These are phyloP conservation scores for Acrobasis repandana DNA, from an alignment of 2,888 invertebrate species.

Conservation along the genomic window DNA sequence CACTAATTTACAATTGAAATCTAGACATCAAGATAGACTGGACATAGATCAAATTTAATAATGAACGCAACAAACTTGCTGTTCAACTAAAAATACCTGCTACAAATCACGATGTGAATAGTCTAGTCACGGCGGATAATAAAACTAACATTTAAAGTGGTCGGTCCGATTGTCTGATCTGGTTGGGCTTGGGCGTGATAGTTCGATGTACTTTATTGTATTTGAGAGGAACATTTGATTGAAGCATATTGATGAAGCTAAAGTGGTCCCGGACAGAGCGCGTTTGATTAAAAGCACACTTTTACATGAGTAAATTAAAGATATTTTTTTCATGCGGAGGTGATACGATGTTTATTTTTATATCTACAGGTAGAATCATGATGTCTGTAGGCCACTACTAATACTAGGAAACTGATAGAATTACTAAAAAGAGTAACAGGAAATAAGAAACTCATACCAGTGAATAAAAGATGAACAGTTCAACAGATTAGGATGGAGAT, in stretches of 20 bases:
- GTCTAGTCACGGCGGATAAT: conserved; percentile 60
- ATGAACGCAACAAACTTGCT: conserved; percentile 28
- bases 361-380: too few relatives aligned
- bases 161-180: conserved; percentile 51
- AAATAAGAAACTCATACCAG: too few relatives aligned
- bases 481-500: too few relatives aligned
- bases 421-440: too few relatives aligned
- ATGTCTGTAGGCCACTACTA: too few relatives aligned
- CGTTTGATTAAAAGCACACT: background rate
- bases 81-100: conserved; percentile 27
- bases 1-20: conserved; percentile 24
- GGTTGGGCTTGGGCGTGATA: conserved; percentile 45
- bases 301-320: too few relatives aligned
- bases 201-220: conserved; percentile 35
- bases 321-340: too few relatives aligned
- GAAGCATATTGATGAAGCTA: conserved; percentile 20
- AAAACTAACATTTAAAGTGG: conserved; percentile 45
- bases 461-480: too few relatives aligned
- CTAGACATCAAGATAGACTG: conserved; percentile 22
- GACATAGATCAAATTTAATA: conserved; percentile 6
- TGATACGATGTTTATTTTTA: too few relatives aligned
- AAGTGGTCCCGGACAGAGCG: background rate
- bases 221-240: conserved; percentile 20
- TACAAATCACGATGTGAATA: conserved; percentile 35
- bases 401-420: too few relatives aligned